Conservation (phyloP, 1,140 invertebrate genomes). For the Pachyrhynchus sulphureomaculatus region DNA sequence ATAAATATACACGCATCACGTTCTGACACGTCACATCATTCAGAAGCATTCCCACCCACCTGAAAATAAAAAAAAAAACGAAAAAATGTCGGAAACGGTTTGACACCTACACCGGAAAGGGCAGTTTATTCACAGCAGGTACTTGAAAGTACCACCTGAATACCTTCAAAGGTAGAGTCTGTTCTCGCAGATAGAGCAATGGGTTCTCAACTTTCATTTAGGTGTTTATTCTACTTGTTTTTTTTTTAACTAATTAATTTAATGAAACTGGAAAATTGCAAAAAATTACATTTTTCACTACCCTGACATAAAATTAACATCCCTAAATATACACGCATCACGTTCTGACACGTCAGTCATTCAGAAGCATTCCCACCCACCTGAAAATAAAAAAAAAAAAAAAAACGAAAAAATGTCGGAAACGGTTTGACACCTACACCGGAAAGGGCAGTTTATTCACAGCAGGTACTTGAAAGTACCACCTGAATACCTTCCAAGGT, state of each 20-base stretch:
- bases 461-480: constrained; percentile 12
- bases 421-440: constrained; percentile 28
- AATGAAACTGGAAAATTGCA: too few species aligned
- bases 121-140: constrained; percentile 27
- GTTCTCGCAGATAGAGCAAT: neutral
- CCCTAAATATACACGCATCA: constrained; percentile 17
- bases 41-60: constrained; percentile 15
- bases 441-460: constrained; percentile 27
- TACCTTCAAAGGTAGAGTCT: neutral
- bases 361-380: constrained; percentile 13
- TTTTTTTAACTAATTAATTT: too few species aligned
- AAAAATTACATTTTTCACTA: too few species aligned
- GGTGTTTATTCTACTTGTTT: too few species aligned
- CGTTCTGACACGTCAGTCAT: constrained; percentile 12
- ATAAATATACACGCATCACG: constrained; percentile 19
- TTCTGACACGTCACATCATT: constrained; percentile 6
- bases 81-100: constrained; percentile 21
- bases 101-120: constrained; percentile 30
- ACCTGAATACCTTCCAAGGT: neutral
- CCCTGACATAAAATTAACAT: neutral
- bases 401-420: constrained; percentile 22
- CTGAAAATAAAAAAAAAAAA: too few species aligned
- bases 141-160: neutral
- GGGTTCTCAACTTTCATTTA: too few species aligned
- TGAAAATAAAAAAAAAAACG: neutral